These are phyloP conservation scores for Anneissia japonica DNA, from an alignment of 35 echinoderm and acorn worm genomes.

Conservation along the genomic window DNA sequence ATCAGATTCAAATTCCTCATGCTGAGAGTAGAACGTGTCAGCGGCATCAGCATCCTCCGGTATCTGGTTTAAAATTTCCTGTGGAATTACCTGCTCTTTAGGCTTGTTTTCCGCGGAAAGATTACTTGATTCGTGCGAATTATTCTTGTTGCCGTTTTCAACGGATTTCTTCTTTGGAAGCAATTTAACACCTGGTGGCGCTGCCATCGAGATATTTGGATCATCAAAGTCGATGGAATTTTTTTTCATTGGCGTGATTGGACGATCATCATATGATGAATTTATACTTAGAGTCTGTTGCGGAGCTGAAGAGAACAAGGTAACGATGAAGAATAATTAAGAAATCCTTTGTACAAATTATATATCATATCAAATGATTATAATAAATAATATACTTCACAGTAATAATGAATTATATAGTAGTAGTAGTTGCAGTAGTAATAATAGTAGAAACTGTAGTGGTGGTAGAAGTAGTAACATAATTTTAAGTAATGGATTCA, in stretches of 20 bases:
- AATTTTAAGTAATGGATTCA: too few relatives aligned
- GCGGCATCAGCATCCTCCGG: constrained; percentile 85
- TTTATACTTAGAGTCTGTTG: background rate
- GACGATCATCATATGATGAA: constrained; percentile 58
- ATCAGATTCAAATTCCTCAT: constrained; percentile 94
- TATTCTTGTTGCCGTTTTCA: constrained; percentile 9
- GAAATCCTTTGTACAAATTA: too few relatives aligned
- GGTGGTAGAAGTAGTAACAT: too few relatives aligned
- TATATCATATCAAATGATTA: too few relatives aligned
- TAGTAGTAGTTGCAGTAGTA: too few relatives aligned
- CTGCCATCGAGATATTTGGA: constrained; percentile 76
- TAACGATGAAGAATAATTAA: too few relatives aligned
- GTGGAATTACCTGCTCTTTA: constrained; percentile 31
- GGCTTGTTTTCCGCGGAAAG: constrained; percentile 8
- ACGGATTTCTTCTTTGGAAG: background rate
- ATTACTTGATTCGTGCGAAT: background rate
- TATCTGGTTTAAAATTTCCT: constrained; percentile 29
- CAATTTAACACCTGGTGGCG: constrained; percentile 66
- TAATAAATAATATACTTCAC: too few relatives aligned
- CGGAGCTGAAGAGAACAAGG: background rate
- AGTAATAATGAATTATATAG: too few relatives aligned
- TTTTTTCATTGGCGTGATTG: constrained; percentile 80
- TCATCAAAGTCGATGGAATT: constrained; percentile 61
- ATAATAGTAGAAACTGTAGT: too few relatives aligned
- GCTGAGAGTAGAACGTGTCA: constrained; percentile 90